Percentiles rank a stretch among this genome's conserved stretches.
Conservation (phyloP, 1,140 invertebrate species). For the Schlechtendalia chinensis region DNA sequence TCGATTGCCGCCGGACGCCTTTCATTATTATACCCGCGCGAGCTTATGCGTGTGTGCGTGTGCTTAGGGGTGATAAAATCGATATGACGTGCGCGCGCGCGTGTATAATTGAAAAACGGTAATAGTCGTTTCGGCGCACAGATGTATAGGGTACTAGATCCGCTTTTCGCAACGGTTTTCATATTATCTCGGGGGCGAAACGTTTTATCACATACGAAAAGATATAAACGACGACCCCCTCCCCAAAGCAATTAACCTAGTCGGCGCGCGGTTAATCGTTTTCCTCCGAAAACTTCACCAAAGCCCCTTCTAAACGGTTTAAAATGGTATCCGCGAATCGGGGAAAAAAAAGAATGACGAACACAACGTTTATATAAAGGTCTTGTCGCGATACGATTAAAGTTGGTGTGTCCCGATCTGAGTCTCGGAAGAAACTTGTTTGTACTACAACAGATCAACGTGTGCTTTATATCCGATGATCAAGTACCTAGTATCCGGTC, state of each 20-base stretch:
- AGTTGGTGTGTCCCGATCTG: too few species aligned
- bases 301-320: constrained; percentile 21
- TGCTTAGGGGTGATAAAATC: constrained; percentile 10
- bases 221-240: not conserved
- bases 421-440: too few species aligned
- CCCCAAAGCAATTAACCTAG: constrained; percentile 30
- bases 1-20: not conserved
- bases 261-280: not conserved
- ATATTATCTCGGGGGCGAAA: constrained; percentile 22
- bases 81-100: not conserved
- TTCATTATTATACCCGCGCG: too few species aligned
- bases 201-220: constrained; percentile 12
- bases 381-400: too few species aligned
- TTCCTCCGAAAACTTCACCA: constrained; percentile 1
- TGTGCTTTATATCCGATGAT: too few species aligned
- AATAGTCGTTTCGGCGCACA: not conserved
- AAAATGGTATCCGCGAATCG: not conserved
- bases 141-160: not conserved
- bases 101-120: constrained; percentile 29
- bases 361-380: too few species aligned
- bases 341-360: not conserved
- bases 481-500: too few species aligned
- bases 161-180: not conserved
- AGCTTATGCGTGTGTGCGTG: too few species aligned
- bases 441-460: too few species aligned